phyloP scores from a whole-genome alignment of 2,888 invertebrate genomes.

The Dynastes tityus region DNA sequence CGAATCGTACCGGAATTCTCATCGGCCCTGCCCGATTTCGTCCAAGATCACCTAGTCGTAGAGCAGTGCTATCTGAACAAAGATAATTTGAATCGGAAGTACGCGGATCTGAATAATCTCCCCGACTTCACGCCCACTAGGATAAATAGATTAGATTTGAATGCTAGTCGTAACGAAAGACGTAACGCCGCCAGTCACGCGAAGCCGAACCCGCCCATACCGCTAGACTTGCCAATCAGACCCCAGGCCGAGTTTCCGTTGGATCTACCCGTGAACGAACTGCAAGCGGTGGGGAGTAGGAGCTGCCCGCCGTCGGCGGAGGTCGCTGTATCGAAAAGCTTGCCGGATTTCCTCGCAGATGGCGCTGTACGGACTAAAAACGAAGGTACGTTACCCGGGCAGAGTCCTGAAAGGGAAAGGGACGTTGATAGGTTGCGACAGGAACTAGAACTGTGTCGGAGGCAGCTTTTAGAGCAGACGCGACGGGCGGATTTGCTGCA shows the following conservation, averaged over 20 bases:
- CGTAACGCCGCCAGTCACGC: conserved; percentile 51
- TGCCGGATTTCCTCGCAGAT: conserved; percentile 83
- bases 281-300: conserved; percentile 57
- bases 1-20: conserved; percentile 73
- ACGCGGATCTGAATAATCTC: conserved; percentile 78
- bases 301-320: conserved; percentile 59
- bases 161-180: conserved; percentile 59
- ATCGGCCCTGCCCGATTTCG: conserved; percentile 87
- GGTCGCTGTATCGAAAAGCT: conserved; percentile 72
- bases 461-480: conserved; percentile 73
- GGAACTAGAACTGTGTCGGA: conserved; percentile 73
- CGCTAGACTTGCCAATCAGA: conserved; percentile 66
- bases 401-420: conserved; percentile 65
- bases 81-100: conserved; percentile 70
- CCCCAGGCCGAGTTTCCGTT: conserved; percentile 67
- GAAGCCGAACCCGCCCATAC: conserved; percentile 59
- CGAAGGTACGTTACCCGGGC: conserved; percentile 59
- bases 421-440: conserved; percentile 72
- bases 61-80: conserved; percentile 81
- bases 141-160: conserved; percentile 56
- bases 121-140: conserved; percentile 78
- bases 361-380: conserved; percentile 74
- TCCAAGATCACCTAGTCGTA: conserved; percentile 89
- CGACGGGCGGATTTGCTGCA: conserved; percentile 73
- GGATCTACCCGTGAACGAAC: conserved; percentile 65